Base-by-base conservation (phyloP, 2,888 invertebrate species). In the Meta bourneti region DNA sequence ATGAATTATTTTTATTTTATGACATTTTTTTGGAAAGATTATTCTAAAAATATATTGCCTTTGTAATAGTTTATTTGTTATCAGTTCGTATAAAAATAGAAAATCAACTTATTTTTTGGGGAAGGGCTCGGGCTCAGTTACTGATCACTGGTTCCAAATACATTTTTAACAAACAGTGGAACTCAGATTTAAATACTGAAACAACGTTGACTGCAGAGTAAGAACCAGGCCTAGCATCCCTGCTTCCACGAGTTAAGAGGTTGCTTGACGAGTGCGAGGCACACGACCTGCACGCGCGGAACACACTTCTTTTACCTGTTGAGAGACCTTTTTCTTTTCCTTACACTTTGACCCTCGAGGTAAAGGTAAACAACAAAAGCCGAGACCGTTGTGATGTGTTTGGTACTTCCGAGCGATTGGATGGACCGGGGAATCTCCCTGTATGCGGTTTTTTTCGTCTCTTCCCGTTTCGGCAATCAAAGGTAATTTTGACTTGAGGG, bases 261-360 rank as follows among this genome's bases (percentile, higher is more conserved):
- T 52, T 61, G 84, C 54, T 72, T 61, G 61, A 75, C 84, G 16
- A 75, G 78, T 78, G 52, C 9, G n/a, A 9, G 84, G 74, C 84
- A 84, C 84, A 75, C 75, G 84, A 84, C 75, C 74, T n/a, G 49
- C 88, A 81, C 79, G 81, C 88, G 88, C 61, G 7, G 1, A 75
- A 69, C 88, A 88, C 88, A 75, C 75, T 74, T 74, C 71, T 83
- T 52, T 83, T 74, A 72, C 83, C 72, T 83, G 83, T 74, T 52
- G 51, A 71, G 34, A 16, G 7, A 61, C 61, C 61, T 61, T 61
- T 61, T 11, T 61, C 6, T 13, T 61, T 16, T 9, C 61, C 11
- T 16, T 34, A 34, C 61, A 11, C 61, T 61, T 61, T 61, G 61
- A 16, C 61, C 61, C 61, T 61, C 61, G 13, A 61, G 61, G 61